Percentiles rank a stretch among this genome's conserved stretches.
These are phyloP conservation scores for Lagopus leucura DNA, from an alignment of 2,113 vertebrate species.

Conservation along the genomic window DNA sequence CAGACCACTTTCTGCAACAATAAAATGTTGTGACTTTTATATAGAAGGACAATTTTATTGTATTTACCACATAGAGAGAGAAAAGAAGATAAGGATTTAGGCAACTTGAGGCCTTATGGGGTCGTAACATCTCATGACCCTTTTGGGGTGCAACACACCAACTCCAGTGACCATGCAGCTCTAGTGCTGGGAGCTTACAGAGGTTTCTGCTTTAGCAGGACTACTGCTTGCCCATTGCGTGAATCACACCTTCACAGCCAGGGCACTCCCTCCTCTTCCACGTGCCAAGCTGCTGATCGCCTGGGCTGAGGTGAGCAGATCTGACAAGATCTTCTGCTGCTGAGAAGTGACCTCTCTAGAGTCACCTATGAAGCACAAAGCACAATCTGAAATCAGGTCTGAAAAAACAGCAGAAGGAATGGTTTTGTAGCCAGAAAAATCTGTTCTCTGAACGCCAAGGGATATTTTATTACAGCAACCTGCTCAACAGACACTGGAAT, in stretches of 20 bases:
- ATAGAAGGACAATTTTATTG: not conserved
- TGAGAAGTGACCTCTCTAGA: accelerated
- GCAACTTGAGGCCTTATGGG: not conserved
- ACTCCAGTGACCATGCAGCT: accelerated
- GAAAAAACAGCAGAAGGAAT: not conserved
- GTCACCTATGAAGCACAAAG: not conserved
- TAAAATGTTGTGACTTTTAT: not conserved
- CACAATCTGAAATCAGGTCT: not conserved
- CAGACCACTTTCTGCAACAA: not conserved
- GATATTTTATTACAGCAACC: not conserved
- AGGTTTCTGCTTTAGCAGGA: not conserved
- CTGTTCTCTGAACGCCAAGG: not conserved
- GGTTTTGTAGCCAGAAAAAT: not conserved
- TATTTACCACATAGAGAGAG: not conserved
- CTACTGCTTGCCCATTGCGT: not conserved
- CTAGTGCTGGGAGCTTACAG: not conserved
- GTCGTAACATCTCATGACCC: accelerated
- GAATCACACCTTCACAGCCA: not conserved
- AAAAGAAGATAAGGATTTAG: too few relatives aligned
- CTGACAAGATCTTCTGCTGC: too few relatives aligned
- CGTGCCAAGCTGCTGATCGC: accelerated
- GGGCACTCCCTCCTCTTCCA: not conserved
- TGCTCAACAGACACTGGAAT: not conserved
- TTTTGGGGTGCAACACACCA: not conserved
- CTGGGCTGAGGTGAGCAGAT: accelerated